These are phyloP conservation scores for Hystrix brachyura DNA, from an alignment of 2,113 vertebrate genomes.

Conservation along the genomic window DNA sequence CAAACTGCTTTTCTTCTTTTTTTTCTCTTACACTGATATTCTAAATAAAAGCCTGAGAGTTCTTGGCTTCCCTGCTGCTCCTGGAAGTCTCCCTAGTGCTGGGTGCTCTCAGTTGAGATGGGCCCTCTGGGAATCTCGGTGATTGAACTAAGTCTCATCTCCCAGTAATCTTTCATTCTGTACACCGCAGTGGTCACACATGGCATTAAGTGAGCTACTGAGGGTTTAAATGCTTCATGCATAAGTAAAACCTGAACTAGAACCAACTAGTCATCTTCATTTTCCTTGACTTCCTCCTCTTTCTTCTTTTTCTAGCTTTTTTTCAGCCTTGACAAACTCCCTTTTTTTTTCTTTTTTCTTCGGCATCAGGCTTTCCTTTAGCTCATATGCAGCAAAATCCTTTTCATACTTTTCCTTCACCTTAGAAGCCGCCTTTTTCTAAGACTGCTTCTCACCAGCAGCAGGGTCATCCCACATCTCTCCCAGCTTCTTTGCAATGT, in stretches of 20 bases:
- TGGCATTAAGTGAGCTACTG: not conserved
- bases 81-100: not conserved
- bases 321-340: not conserved
- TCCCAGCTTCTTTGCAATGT: not conserved
- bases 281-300: not conserved
- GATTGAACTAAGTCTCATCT: not conserved
- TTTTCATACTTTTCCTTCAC: not conserved
- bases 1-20: not conserved
- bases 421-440: not conserved
- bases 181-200: not conserved
- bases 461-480: not conserved
- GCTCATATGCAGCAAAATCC: not conserved
- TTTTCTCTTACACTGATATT: not conserved
- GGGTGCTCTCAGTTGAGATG: not conserved
- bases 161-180: not conserved
- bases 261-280: not conserved
- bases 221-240: not conserved
- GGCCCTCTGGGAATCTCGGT: not conserved
- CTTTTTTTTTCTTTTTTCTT: not conserved
- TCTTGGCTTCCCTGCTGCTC: not conserved
- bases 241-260: not conserved
- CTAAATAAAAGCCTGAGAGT: not conserved
- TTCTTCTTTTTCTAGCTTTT: too few relatives aligned
- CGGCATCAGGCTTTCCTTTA: not conserved
- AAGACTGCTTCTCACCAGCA: not conserved